Base-by-base conservation (phyloP, 2,797 vertebrate species). In the Lagodon rhomboides region DNA sequence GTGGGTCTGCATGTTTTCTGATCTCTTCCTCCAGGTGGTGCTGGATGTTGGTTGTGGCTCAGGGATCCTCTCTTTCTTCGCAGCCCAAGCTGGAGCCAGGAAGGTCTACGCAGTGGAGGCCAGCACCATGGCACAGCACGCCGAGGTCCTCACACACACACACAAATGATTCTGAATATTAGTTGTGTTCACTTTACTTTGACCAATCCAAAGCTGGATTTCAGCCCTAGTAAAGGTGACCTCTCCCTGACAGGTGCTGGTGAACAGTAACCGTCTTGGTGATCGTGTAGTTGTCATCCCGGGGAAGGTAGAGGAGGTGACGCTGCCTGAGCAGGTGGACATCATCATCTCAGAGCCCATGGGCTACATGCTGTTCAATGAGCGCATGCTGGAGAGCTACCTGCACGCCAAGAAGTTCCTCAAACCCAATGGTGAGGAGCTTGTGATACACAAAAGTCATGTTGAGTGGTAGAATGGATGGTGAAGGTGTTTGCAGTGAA, bases 321-420 rank as follows among this genome's bases (percentile, higher is more conserved):
- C 97, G 0, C 93, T 99, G 54, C 96, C 98, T 0, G 98, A 99
- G 89, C 97, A 99, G 92, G 98, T 99, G 22, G 98, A 99, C 93
- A 96, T 99, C 73, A 99, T 99, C 93, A 97, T 99, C 93, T 99
- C 98, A 0, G 98, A 99, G 95, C 98, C 98, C 25, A 99, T 99
- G 98, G 98, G 98, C 80, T 99, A 99, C 93, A 99, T 99, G 98
- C 95, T 99, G 61, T 99, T 99, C 91, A 99, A 99, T 0, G 98
- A 99, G 89, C 95, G 98, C 41, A 99, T 99, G 98, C 94, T 99
- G 60, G 98, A 99, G 93, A 99, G 98, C 85, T 99, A 99, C 91
- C 95, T 99, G 82, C 98, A 99, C 0, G 98, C 98, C 93, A 99
- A 99, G 93, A 99, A 99, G 92, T 99, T 98, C 93, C 96, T 99